Percentiles rank a stretch among this genome's conserved stretches.
These are phyloP conservation scores for Elgaria multicarinata DNA, from an alignment of 2,113 vertebrate species.

Conservation along the genomic window DNA sequence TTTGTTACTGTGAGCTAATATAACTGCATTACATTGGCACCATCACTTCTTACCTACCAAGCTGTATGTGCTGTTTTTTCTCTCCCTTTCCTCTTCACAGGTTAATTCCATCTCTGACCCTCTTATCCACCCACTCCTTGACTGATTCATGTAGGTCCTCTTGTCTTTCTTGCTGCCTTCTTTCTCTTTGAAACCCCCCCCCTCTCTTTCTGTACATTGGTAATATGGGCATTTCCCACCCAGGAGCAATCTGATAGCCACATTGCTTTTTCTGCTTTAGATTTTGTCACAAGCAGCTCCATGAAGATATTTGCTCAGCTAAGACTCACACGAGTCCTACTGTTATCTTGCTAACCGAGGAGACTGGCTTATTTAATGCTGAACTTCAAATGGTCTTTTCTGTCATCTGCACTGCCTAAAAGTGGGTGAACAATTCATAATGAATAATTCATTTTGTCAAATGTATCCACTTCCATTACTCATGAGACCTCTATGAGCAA, in stretches of 20 bases:
- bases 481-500: constrained; percentile 27
- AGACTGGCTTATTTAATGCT: constrained; percentile 41
- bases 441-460: constrained; percentile 70
- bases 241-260: background rate
- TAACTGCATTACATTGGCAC: background rate
- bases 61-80: background rate
- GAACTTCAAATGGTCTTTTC: constrained; percentile 41
- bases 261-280: background rate
- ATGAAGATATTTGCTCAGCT: constrained; percentile 22
- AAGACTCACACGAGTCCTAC: constrained; percentile 25
- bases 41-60: constrained; percentile 4
- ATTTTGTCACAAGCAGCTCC: background rate
- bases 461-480: constrained; percentile 19
- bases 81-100: background rate
- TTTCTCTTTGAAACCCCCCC: background rate
- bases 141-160: background rate
- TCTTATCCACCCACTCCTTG: background rate
- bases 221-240: background rate
- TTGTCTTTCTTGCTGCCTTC: too few relatives aligned
- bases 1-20: background rate
- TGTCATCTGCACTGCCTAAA: constrained; percentile 52
- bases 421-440: constrained; percentile 58
- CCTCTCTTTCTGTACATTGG: background rate
- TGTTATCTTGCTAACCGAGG: background rate
- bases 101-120: background rate